Evolutionary conservation across 2,888 invertebrate genomes (phyloP).

Genomic region (Polydrusus pterygomalis): DNA sequence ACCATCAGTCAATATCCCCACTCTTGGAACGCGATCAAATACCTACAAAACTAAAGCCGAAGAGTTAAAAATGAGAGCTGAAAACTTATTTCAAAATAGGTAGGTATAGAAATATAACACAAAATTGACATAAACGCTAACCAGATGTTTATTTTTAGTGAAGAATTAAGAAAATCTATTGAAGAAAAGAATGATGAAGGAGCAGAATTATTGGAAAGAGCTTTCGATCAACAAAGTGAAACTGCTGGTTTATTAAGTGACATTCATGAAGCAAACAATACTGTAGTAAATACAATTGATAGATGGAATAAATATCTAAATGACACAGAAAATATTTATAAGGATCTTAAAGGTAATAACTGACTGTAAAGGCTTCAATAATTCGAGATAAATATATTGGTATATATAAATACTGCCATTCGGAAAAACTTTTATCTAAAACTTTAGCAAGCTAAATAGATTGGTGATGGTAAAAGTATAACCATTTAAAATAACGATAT

Average conservation of each 20-base stretch:
- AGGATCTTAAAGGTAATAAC: constrained; percentile 79
- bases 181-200: constrained; percentile 79
- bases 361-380: constrained; percentile 39
- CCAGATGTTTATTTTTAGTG: constrained; percentile 68
- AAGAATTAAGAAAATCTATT: constrained; percentile 77
- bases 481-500: too few species aligned
- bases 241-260: constrained; percentile 87
- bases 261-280: constrained; percentile 83
- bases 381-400: too few species aligned
- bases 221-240: constrained; percentile 82
- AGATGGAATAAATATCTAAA: constrained; percentile 87
- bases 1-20: constrained; percentile 85
- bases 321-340: constrained; percentile 87
- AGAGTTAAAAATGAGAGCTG: constrained; percentile 75
- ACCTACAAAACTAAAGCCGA: constrained; percentile 82
- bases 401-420: too few species aligned
- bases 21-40: constrained; percentile 81
- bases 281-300: constrained; percentile 88
- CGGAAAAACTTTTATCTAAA: too few species aligned
- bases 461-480: too few species aligned
- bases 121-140: not conserved
- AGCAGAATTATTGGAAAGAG: constrained; percentile 79
- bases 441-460: too few species aligned
- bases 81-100: constrained; percentile 72
- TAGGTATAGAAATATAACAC: not conserved